phyloP scores from a whole-genome alignment of 1,140 invertebrate species.

The Odontomachus brunneus region DNA sequence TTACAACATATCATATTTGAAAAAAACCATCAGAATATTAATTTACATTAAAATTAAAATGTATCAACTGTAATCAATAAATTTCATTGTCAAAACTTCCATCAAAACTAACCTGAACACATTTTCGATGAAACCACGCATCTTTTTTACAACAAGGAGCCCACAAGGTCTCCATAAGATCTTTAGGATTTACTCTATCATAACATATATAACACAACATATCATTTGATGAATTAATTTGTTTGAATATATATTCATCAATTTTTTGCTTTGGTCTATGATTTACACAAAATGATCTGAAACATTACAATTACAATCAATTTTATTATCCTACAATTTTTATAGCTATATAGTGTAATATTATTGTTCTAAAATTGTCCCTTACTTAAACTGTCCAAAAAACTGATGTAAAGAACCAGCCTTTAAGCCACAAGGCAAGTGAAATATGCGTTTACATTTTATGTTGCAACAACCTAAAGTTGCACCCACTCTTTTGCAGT shows the following conservation, averaged over 20 bases:
- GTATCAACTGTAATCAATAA: background rate
- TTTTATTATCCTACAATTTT: background rate
- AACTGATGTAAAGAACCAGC: constrained; percentile 87
- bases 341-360: constrained; percentile 2
- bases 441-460: constrained; percentile 87
- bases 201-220: constrained; percentile 87
- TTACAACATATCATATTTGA: background rate
- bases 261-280: constrained; percentile 87
- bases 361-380: background rate
- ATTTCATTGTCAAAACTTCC: constrained; percentile 4
- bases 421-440: constrained; percentile 88
- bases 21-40: too few relatives aligned
- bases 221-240: constrained; percentile 69
- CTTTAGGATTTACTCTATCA: constrained; percentile 82
- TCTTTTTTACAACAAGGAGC: constrained; percentile 88
- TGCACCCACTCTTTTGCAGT: constrained; percentile 87
- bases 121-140: constrained; percentile 87
- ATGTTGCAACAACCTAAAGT: constrained; percentile 87
- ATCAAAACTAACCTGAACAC: constrained; percentile 85
- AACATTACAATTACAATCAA: constrained; percentile 56
- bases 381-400: constrained; percentile 87
- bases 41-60: constrained; percentile 3
- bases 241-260: constrained; percentile 72
- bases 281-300: constrained; percentile 87
- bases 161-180: constrained; percentile 84